A percentile compares a stretch with the other conserved stretches of the same genome.
These are phyloP conservation scores for Microcebus jonahi DNA, from an alignment of 2,113 vertebrate genomes.

Conservation along the genomic window DNA sequence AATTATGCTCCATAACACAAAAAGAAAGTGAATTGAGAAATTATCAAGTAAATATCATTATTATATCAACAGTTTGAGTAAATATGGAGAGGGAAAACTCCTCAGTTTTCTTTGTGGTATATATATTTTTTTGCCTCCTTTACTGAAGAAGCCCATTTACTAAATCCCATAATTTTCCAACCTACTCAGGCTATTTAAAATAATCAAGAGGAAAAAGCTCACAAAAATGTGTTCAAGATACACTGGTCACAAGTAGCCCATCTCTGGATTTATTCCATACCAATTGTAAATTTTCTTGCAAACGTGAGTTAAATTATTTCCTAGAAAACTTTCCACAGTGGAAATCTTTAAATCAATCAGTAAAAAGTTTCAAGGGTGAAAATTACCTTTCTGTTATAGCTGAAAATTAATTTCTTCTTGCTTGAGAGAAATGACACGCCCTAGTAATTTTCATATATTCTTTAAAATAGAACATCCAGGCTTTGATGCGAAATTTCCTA, in stretches of 20 bases:
- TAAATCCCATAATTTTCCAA: slow-evolving; percentile 17
- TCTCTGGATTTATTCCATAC: not conserved
- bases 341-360: slow-evolving; percentile 78
- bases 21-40: slow-evolving; percentile 25
- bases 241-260: not conserved
- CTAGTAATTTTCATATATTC: slow-evolving; percentile 92
- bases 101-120: slow-evolving; percentile 6
- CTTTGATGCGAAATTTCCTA: slow-evolving; percentile 80
- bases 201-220: not conserved
- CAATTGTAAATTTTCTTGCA: slow-evolving; percentile 55
- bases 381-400: slow-evolving; percentile 78
- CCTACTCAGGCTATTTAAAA: not conserved
- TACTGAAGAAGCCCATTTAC: slow-evolving; percentile 9
- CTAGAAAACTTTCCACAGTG: slow-evolving; percentile 67
- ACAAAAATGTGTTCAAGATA: not conserved
- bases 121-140: not conserved
- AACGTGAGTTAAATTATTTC: slow-evolving; percentile 54
- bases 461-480: slow-evolving; percentile 87
- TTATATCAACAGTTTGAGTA: not conserved
- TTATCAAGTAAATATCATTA: slow-evolving; percentile 26
- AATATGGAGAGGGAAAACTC: not conserved
- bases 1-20: slow-evolving; percentile 25
- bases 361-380: slow-evolving; percentile 78
- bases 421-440: slow-evolving; percentile 88
- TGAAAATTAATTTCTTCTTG: slow-evolving; percentile 84